Percentiles rank a stretch among this genome's conserved stretches.
Conservation (phyloP, 2,113 vertebrate species). For the Spea bombifrons region DNA sequence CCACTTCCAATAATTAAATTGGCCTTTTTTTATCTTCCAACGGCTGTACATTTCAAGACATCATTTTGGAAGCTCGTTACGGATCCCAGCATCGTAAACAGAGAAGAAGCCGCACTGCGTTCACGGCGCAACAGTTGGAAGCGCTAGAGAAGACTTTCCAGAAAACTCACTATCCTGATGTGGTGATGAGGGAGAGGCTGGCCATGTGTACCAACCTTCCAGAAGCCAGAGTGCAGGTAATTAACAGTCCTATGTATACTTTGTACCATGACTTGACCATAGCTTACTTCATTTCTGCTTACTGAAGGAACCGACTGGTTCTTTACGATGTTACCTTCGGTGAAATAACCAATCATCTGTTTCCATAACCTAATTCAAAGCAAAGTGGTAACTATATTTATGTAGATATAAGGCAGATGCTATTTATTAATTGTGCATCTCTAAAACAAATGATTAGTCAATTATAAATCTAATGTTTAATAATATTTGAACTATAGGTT, state of each 20-base stretch:
- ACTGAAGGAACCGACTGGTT: no score
- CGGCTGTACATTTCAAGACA: constrained; percentile 99
- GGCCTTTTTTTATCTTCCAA: constrained; percentile 86
- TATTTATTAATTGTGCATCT: not conserved
- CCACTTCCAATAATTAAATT: constrained; percentile 86
- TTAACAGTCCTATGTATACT: not conserved
- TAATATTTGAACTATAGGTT: constrained; percentile 61
- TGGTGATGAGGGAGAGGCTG: constrained; percentile 96
- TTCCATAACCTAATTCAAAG: no score
- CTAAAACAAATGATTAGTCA: not conserved
- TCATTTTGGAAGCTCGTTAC: constrained; percentile 98
- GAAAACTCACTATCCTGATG: constrained; percentile 98
- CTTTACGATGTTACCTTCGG: no score
- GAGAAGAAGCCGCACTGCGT: constrained; percentile 91
- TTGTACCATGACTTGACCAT: no score
- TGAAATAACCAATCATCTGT: no score
- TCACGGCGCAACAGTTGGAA: constrained; percentile 96
- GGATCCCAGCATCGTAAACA: constrained; percentile 98
- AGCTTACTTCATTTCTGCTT: no score
- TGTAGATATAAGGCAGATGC: no score
- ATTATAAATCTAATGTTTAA: no score
- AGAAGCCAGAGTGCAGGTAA: constrained; percentile 95
- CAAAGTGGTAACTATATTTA: no score
- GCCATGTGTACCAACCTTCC: constrained; percentile 99
- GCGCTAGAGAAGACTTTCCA: constrained; percentile 98